Conservation (phyloP, 2,113 vertebrate species). For the Vidua macroura region DNA sequence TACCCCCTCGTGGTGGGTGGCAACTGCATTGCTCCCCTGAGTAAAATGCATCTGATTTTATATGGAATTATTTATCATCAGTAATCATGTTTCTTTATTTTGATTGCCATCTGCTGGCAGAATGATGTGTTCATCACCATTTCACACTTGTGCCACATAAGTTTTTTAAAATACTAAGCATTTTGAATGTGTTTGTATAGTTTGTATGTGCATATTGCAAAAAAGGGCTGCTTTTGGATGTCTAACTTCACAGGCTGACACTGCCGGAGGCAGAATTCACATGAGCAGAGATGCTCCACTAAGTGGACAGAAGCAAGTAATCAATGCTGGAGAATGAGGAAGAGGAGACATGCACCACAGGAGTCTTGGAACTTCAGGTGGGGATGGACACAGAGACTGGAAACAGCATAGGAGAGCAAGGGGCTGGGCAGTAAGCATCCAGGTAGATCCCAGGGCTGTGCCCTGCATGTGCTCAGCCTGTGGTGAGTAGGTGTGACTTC, state of each 20-base stretch:
- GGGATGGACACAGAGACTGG: neutral
- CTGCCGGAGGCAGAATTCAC: neutral
- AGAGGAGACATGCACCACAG: neutral
- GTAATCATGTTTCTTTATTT: neutral
- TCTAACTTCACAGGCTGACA: neutral
- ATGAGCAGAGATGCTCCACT: neutral
- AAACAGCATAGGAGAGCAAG: neutral
- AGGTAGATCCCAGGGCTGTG: neutral
- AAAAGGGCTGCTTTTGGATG: neutral
- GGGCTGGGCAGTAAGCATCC: neutral
- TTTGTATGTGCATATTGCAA: neutral
- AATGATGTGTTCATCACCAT: neutral
- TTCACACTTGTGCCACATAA: accelerated
- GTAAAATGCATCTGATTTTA: neutral
- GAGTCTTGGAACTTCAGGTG: neutral
- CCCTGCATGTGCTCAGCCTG: neutral
- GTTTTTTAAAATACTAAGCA: neutral
- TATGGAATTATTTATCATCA: neutral
- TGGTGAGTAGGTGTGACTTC: neutral
- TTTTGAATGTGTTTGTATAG: neutral
- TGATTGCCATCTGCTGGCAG: constrained; percentile 24
- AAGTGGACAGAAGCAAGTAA: neutral
- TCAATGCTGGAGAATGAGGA: neutral
- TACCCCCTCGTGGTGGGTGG: accelerated
- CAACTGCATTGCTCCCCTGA: neutral